Percentiles rank a stretch among this genome's conserved stretches.
phyloP scores from a whole-genome alignment of 2,888 invertebrate genomes.

The Stegophylla sp. region DNA sequence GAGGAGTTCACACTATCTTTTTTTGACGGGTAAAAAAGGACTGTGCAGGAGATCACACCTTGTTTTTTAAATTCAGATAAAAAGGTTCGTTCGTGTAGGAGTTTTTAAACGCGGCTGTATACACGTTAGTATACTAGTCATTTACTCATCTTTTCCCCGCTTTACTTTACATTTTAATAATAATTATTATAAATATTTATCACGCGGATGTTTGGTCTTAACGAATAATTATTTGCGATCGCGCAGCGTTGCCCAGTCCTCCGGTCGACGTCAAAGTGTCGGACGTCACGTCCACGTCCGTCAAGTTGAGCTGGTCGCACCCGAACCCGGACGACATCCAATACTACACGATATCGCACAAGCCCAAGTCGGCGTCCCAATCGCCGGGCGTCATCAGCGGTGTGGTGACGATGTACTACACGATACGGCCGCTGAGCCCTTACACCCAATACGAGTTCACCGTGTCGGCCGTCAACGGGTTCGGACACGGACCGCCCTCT shows the following conservation, averaged over 20 bases:
- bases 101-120: too few species aligned
- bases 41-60: too few species aligned
- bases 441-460: constrained; percentile 96
- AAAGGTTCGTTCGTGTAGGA: too few species aligned
- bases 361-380: constrained; percentile 90
- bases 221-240: too few species aligned
- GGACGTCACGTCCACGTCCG: constrained; percentile 92
- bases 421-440: constrained; percentile 86
- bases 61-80: too few species aligned
- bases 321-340: constrained; percentile 87
- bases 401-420: constrained; percentile 90
- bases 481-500: constrained; percentile 90
- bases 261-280: constrained; percentile 89
- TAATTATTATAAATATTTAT: too few species aligned
- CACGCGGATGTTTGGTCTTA: too few species aligned
- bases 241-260: constrained; percentile 84
- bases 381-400: constrained; percentile 92
- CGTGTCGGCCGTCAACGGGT: constrained; percentile 92
- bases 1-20: too few species aligned
- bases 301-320: constrained; percentile 91
- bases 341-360: constrained; percentile 96
- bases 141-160: too few species aligned
- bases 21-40: too few species aligned
- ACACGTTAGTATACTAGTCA: too few species aligned
- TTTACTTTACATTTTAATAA: too few species aligned